These are phyloP conservation scores for Alosa sapidissima DNA, from an alignment of 2,797 vertebrate genomes.

Conservation along the genomic window DNA sequence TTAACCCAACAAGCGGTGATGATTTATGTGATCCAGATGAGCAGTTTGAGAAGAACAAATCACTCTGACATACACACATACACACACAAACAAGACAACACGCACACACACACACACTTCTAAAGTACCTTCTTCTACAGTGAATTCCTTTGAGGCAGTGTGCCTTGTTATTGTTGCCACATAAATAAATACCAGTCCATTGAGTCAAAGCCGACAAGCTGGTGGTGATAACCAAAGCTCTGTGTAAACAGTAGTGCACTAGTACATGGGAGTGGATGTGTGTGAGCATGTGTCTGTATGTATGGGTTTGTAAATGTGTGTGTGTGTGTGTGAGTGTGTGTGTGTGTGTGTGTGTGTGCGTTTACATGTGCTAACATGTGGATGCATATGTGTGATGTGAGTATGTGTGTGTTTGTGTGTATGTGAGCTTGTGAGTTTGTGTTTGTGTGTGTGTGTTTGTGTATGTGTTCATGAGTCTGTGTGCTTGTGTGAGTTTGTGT, in stretches of 20 bases:
- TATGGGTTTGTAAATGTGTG: background rate
- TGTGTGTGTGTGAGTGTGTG: background rate
- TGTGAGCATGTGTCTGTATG: background rate
- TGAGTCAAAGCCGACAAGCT: background rate
- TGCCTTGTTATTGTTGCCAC: background rate
- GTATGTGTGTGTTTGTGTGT: background rate
- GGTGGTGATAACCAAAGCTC: no score
- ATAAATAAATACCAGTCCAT: background rate
- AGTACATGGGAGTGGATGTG: background rate
- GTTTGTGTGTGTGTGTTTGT: background rate
- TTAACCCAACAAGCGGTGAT: background rate
- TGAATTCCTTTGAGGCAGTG: background rate
- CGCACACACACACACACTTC: background rate
- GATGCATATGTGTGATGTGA: no score
- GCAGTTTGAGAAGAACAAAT: conserved; percentile 4
- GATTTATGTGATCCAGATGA: background rate
- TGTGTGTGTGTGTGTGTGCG: background rate
- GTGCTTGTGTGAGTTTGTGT: background rate
- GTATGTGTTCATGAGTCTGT: background rate
- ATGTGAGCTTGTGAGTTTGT: background rate
- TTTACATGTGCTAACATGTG: no score
- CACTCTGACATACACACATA: background rate
- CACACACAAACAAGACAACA: background rate
- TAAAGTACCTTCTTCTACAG: background rate
- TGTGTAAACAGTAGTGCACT: background rate